phyloP scores from a whole-genome alignment of 1,140 invertebrate genomes.

The Drosophila asahinai region DNA sequence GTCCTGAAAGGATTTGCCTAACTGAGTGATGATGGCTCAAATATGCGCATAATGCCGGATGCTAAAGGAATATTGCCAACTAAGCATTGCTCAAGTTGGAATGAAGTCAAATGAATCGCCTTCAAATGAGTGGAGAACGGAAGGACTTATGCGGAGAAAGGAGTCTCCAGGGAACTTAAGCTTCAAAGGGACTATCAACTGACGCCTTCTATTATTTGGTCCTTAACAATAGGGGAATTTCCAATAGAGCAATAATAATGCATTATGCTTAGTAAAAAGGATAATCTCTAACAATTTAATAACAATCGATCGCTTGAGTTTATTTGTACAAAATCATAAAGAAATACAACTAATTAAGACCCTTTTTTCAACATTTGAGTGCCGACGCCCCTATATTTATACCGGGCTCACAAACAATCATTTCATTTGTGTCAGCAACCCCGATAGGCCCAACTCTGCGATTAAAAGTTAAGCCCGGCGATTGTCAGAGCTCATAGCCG shows the following conservation, averaged over 20 bases:
- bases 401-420: neutral
- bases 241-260: no score
- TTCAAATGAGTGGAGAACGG: slow-evolving; percentile 5
- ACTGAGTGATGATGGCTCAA: slow-evolving; percentile 55
- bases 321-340: neutral
- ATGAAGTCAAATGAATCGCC: slow-evolving; percentile 32
- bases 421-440: slow-evolving; percentile 8
- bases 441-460: neutral
- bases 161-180: slow-evolving; percentile 11
- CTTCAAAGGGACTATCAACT: neutral
- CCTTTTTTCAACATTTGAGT: neutral
- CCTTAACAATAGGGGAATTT: neutral
- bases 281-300: no score
- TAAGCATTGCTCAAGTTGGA: slow-evolving; percentile 12
- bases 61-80: slow-evolving; percentile 21
- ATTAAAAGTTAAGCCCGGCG: slow-evolving; percentile 31
- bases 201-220: neutral
- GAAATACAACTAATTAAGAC: neutral
- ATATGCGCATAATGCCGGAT: slow-evolving; percentile 69
- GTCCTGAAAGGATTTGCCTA: slow-evolving; percentile 41
- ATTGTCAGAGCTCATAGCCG: slow-evolving; percentile 28
- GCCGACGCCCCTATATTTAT: neutral
- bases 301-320: neutral
- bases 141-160: slow-evolving; percentile 15
- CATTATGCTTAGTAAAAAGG: no score